Conservation (phyloP, 2,113 vertebrate genomes). For the Talpa occidentalis region DNA sequence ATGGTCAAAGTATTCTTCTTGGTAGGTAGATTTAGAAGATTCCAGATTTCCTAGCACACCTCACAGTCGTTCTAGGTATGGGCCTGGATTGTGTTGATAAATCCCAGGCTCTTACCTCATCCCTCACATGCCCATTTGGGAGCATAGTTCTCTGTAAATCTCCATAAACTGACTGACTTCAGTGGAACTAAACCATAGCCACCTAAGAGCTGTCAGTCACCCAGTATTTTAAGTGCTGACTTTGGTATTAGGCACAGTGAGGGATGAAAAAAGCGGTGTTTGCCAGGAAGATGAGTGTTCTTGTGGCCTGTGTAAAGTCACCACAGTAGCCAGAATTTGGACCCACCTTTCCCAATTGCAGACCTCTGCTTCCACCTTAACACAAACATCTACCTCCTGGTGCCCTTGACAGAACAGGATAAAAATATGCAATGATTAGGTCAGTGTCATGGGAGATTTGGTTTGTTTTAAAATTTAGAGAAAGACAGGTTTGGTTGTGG, state of each 20-base stretch:
- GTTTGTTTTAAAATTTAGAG: background rate
- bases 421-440: background rate
- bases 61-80: background rate
- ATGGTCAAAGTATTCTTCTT: background rate
- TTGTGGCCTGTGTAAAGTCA: background rate
- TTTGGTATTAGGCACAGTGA: background rate
- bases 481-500: background rate
- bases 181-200: background rate
- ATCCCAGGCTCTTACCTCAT: background rate
- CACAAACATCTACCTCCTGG: fast-evolving
- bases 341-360: background rate
- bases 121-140: background rate
- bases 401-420: background rate
- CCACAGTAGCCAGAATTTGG: background rate
- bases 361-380: background rate
- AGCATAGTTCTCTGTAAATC: background rate
- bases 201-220: background rate
- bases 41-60: background rate
- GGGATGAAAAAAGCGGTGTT: background rate
- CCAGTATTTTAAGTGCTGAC: background rate
- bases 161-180: background rate
- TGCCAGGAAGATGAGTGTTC: background rate
- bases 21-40: background rate
- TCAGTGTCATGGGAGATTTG: background rate
- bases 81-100: background rate